phyloP scores from a whole-genome alignment of 2,888 invertebrate genomes.

The Lycia hirtaria region DNA sequence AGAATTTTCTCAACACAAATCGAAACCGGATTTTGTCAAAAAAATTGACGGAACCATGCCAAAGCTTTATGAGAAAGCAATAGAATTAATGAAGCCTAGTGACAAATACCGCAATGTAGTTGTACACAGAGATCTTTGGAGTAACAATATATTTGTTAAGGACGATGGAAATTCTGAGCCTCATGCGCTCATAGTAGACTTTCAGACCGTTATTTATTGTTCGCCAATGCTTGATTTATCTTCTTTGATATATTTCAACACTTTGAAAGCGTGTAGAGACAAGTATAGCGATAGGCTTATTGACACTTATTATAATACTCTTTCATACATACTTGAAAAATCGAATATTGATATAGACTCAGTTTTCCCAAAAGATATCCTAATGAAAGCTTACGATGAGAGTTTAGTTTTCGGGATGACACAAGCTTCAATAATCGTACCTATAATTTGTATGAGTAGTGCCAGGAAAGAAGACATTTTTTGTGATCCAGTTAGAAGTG shows the following conservation, averaged over 20 bases:
- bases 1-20: slow-evolving; percentile 63
- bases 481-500: slow-evolving; percentile 53
- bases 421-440: slow-evolving; percentile 70
- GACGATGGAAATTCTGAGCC: slow-evolving; percentile 57
- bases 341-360: slow-evolving; percentile 53
- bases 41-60: slow-evolving; percentile 55
- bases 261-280: slow-evolving; percentile 70
- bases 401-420: slow-evolving; percentile 67
- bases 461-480: slow-evolving; percentile 59
- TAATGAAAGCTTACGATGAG: slow-evolving; percentile 59
- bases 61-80: slow-evolving; percentile 55
- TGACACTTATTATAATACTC: slow-evolving; percentile 80
- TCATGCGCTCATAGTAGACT: slow-evolving; percentile 87
- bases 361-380: slow-evolving; percentile 51
- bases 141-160: slow-evolving; percentile 86
- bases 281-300: slow-evolving; percentile 74
- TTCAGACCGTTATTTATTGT: slow-evolving; percentile 88
- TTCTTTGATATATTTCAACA: slow-evolving; percentile 84
- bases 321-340: slow-evolving; percentile 70
- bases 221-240: slow-evolving; percentile 88
- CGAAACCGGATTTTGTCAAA: slow-evolving; percentile 50
- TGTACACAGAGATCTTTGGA: slow-evolving; percentile 87
- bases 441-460: slow-evolving; percentile 59
- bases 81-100: slow-evolving; percentile 69
- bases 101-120: slow-evolving; percentile 77